These are phyloP conservation scores for Ceratina calcarata DNA, from an alignment of 1,140 invertebrate genomes.

Conservation along the genomic window DNA sequence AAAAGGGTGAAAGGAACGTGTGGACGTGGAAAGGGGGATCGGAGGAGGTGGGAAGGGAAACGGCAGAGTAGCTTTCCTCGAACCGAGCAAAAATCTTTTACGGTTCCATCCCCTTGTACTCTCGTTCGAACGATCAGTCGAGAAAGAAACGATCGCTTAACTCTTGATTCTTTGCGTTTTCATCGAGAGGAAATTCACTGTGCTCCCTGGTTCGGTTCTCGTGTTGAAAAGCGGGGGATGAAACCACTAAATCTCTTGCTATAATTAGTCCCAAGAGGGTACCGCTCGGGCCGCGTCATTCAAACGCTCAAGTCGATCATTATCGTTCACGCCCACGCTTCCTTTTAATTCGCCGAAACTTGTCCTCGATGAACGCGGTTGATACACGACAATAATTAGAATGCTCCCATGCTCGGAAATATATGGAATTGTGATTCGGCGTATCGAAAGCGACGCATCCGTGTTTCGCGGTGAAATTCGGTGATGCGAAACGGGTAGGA, in stretches of 20 bases:
- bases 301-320: constrained; percentile 18
- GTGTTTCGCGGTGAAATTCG: constrained; percentile 8
- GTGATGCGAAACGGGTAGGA: constrained; percentile 34
- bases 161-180: constrained; percentile 52
- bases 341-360: neutral
- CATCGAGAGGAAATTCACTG: constrained; percentile 31
- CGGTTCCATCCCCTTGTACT: constrained; percentile 15
- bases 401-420: neutral
- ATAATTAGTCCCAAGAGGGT: constrained; percentile 41
- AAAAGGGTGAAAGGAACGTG: constrained; percentile 40
- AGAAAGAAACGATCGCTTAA: constrained; percentile 61
- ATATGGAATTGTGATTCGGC: neutral
- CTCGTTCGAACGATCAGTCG: constrained; percentile 49
- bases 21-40: neutral
- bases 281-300: neutral
- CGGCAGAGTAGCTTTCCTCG: constrained; percentile 16
- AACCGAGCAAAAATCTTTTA: constrained; percentile 47
- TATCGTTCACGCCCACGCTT: neutral
- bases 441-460: no score
- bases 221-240: constrained; percentile 4
- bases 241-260: constrained; percentile 18
- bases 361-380: neutral
- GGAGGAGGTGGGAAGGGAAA: neutral
- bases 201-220: constrained; percentile 27
- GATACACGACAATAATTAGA: neutral